phyloP scores from a whole-genome alignment of 1,140 invertebrate species.

The Leptinotarsa lineolata region DNA sequence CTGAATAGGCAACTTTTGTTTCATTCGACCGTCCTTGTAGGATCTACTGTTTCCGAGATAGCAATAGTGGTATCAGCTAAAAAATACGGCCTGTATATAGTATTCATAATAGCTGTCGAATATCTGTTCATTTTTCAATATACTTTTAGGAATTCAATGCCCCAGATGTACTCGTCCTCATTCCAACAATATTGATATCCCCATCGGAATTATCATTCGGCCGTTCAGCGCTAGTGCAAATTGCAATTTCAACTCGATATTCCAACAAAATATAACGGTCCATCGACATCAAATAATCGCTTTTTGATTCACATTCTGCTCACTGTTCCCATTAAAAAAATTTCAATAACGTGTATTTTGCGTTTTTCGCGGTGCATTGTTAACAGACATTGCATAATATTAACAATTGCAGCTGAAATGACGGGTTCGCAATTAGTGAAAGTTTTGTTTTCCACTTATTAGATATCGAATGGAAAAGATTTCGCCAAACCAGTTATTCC shows the following conservation, averaged over 20 bases:
- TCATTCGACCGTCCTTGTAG: too few species aligned
- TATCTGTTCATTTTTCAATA: too few species aligned
- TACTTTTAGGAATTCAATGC: neutral
- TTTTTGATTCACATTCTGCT: neutral
- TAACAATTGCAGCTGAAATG: neutral
- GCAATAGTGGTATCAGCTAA: too few species aligned
- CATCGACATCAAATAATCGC: neutral
- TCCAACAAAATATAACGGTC: conserved; percentile 1
- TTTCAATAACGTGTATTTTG: neutral
- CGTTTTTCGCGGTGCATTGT: neutral
- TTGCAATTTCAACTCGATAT: neutral
- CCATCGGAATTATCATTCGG: neutral
- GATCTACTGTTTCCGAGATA: too few species aligned
- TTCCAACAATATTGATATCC: neutral
- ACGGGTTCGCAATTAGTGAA: neutral
- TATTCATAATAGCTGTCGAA: too few species aligned
- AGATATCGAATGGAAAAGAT: too few species aligned
- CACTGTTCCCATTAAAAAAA: neutral
- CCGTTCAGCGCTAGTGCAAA: neutral
- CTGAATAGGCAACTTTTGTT: too few species aligned
- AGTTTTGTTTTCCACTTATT: neutral
- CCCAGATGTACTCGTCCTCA: neutral
- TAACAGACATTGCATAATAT: neutral
- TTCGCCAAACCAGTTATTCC: too few species aligned
- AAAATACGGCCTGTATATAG: too few species aligned